Evolutionary conservation across 2,888 invertebrate species (phyloP), one percentile per base, ranked within the genome.

Genomic region (Meiosimyza platycephala): DNA sequence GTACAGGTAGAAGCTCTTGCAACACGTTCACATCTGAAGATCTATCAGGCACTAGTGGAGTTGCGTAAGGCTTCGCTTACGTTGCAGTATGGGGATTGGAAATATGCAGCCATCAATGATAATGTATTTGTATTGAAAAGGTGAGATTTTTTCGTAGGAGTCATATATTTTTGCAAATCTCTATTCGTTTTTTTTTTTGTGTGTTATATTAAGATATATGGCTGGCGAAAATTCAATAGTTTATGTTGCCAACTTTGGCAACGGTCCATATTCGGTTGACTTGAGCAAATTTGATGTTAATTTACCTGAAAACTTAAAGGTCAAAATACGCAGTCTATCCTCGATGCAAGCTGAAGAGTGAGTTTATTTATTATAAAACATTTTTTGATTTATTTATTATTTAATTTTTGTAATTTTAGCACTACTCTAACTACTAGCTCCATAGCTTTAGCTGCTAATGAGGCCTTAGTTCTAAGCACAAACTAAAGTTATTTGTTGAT

Each of bases 1-100:
- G 86, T 93, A 51, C 88, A 88, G 0, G 85, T 79, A 0, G 89
- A 93, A 79, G 82, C 85, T 18, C 71, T 73, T 0, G 85, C 85
- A 0, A 6, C 62, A 0, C 86, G 85, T 48, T 92, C 91, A 3
- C 91, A 92, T 82, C 89, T 90, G 64, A 88, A 89, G 72, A 89
- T 92, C 74, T 92, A 91, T 84, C 90, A 90, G 78, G 85, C 88
- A 0, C 80, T 92, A 65, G 87, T 88, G 0, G 80, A 84, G 0
- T 74, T 90, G n/a, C 80, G 86, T 2, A 79, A 79, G 28, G 68
- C 71, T 1, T 83, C 81, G 0, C 81, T 86, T 0, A 74, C 82
- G 0, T 71, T 85, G 2, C 83, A 82, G 54, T 59, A 78, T 50
- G 85, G 86, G 0, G 66, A 75, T 0, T 82, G 80, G 11, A 83